These are phyloP conservation scores for Melinopterus prodromus DNA, from an alignment of 2,888 invertebrate genomes.

Conservation along the genomic window DNA sequence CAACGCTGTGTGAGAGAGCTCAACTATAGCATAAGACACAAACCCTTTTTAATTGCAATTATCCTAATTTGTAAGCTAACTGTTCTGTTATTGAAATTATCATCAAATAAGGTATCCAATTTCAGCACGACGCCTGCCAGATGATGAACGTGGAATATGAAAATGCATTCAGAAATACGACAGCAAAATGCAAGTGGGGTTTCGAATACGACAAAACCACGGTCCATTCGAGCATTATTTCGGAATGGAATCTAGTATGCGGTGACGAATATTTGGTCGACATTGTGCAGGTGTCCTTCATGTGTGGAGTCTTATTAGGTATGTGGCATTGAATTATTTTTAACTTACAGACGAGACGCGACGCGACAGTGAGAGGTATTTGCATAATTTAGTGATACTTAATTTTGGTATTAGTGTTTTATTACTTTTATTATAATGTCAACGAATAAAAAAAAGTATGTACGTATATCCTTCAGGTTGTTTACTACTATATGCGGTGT, in stretches of 20 bases:
- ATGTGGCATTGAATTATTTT: constrained; percentile 13
- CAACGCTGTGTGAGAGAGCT: no score
- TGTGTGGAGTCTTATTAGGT: constrained; percentile 70
- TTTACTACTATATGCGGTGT: background rate
- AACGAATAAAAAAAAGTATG: no score
- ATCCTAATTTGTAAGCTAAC: no score
- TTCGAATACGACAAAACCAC: constrained; percentile 66
- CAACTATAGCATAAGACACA: no score
- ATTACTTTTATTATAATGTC: no score
- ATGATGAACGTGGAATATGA: constrained; percentile 47
- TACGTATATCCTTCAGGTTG: background rate
- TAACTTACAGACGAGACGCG: background rate
- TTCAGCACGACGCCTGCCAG: constrained; percentile 48
- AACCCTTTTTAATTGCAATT: no score
- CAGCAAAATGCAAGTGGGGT: constrained; percentile 51
- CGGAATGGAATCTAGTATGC: constrained; percentile 74
- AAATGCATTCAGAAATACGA: constrained; percentile 31
- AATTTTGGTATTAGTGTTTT: background rate
- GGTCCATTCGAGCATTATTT: constrained; percentile 70
- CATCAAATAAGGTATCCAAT: background rate
- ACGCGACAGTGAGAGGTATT: background rate
- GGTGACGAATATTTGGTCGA: constrained; percentile 65
- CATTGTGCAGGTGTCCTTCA: constrained; percentile 68
- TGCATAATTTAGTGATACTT: constrained; percentile 11
- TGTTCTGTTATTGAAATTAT: no score